Evolutionary conservation across 2,888 invertebrate genomes (phyloP).

Genomic region (Lucinisca nassula): DNA sequence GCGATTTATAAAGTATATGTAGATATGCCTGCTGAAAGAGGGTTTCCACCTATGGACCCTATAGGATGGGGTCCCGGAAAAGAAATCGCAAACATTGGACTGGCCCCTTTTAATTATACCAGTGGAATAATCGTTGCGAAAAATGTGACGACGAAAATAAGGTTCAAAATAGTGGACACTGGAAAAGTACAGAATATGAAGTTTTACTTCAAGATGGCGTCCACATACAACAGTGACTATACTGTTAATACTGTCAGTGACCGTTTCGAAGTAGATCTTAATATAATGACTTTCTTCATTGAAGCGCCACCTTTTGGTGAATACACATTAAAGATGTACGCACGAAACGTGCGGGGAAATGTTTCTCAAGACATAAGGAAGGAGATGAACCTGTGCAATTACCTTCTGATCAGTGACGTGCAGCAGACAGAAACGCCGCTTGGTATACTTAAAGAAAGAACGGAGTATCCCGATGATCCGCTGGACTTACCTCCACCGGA

Average conservation of each 20-base stretch:
- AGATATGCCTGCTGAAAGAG: conserved; percentile 71
- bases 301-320: conserved; percentile 69
- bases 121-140: conserved; percentile 68
- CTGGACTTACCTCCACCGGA: conserved; percentile 8
- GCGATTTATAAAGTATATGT: conserved; percentile 77
- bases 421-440: conserved; percentile 49
- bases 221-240: conserved; percentile 67
- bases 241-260: conserved; percentile 67
- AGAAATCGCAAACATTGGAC: conserved; percentile 64
- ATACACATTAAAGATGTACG: conserved; percentile 68
- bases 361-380: conserved; percentile 44
- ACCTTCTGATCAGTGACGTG: conserved; percentile 73
- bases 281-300: conserved; percentile 67
- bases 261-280: conserved; percentile 65
- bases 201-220: conserved; percentile 68
- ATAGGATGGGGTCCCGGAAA: conserved; percentile 85
- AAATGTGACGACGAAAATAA: conserved; percentile 63
- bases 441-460: conserved; percentile 63
- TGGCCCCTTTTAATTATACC: conserved; percentile 69
- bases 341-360: conserved; percentile 64
- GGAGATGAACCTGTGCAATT: conserved; percentile 83
- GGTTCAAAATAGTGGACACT: conserved; percentile 69
- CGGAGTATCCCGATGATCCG: conserved; percentile 57
- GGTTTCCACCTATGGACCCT: conserved; percentile 81
- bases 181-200: conserved; percentile 62